Conservation (phyloP, 2,113 vertebrate species). For the Tupaia chinensis region DNA sequence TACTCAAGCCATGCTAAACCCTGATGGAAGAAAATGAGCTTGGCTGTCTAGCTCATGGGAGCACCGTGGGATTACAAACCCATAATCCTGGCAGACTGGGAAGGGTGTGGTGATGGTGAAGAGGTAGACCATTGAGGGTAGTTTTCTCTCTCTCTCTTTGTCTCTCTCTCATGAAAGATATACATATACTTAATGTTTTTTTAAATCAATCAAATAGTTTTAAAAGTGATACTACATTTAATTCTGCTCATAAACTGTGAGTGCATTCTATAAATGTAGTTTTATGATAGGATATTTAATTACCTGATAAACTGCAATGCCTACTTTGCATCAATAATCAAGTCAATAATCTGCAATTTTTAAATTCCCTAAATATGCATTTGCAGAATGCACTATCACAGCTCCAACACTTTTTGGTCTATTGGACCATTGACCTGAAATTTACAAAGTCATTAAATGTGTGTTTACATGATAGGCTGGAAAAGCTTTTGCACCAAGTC, state of each 20-base stretch:
- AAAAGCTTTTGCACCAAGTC: slow-evolving; percentile 80
- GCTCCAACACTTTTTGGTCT: slow-evolving; percentile 67
- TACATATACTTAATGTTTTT: too few species aligned
- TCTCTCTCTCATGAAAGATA: too few species aligned
- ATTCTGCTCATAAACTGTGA: slow-evolving; percentile 82
- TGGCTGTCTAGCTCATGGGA: too few species aligned
- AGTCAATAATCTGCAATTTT: slow-evolving; percentile 84
- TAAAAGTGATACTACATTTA: slow-evolving; percentile 51
- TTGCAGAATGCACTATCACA: slow-evolving; percentile 63
- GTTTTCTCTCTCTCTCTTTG: too few species aligned
- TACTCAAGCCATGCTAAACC: too few species aligned
- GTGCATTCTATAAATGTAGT: slow-evolving; percentile 69
- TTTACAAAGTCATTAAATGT: slow-evolving; percentile 80
- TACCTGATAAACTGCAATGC: slow-evolving; percentile 79
- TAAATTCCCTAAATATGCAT: slow-evolving; percentile 75
- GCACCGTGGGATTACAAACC: too few species aligned
- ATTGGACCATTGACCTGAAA: slow-evolving; percentile 77
- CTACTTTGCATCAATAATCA: slow-evolving; percentile 82
- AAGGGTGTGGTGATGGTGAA: too few species aligned
- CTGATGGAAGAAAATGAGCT: too few species aligned
- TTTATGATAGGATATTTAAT: slow-evolving; percentile 84
- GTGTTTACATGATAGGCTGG: slow-evolving; percentile 80
- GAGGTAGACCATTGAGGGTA: too few species aligned
- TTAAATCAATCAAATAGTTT: background rate
- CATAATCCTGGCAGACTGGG: too few species aligned